A percentile compares a stretch with the other conserved stretches of the same genome.
These are phyloP conservation scores for Beroe forskalii DNA, from an alignment of 37 sponge, comb jelly and placozoan genomes.

Conservation along the genomic window DNA sequence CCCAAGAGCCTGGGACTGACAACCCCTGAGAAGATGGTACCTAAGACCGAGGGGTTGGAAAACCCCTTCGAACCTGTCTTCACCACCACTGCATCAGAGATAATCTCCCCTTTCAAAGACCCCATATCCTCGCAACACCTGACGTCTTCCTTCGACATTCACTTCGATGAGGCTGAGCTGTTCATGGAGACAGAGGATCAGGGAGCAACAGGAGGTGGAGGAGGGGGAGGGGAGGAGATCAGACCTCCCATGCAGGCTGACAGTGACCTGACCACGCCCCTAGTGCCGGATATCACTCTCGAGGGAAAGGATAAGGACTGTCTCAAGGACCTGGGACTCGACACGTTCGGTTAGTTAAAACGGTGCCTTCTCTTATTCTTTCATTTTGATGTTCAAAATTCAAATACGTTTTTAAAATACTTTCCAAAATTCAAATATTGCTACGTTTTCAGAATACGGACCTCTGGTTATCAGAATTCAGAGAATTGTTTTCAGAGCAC, in stretches of 20 bases:
- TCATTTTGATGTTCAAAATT: too few relatives aligned
- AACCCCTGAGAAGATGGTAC: not conserved
- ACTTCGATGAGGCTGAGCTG: conserved; percentile 54
- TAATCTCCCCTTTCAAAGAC: conserved; percentile 34
- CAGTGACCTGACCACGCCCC: conserved; percentile 43
- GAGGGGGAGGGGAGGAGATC: not conserved
- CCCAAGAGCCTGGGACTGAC: conserved; percentile 5
- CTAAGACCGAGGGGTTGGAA: conserved; percentile 6
- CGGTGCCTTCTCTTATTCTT: too few relatives aligned
- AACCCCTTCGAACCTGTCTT: conserved; percentile 59
- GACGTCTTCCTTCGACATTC: not conserved
- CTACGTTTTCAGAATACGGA: too few relatives aligned
- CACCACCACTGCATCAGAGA: not conserved
- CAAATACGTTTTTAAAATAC: too few relatives aligned
- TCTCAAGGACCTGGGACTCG: conserved; percentile 20
- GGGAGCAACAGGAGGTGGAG: not conserved
- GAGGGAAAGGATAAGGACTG: conserved; percentile 40
- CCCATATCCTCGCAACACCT: conserved; percentile 16
- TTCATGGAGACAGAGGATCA: conserved; percentile 32
- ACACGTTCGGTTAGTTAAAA: not conserved
- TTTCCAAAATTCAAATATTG: too few relatives aligned
- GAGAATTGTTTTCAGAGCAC: too few relatives aligned
- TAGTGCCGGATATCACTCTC: not conserved
- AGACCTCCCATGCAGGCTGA: conserved; percentile 64
- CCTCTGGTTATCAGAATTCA: too few relatives aligned